Evolutionary conservation across 2,113 vertebrate species (phyloP).

Genomic region (Amblyornis subalaris): DNA sequence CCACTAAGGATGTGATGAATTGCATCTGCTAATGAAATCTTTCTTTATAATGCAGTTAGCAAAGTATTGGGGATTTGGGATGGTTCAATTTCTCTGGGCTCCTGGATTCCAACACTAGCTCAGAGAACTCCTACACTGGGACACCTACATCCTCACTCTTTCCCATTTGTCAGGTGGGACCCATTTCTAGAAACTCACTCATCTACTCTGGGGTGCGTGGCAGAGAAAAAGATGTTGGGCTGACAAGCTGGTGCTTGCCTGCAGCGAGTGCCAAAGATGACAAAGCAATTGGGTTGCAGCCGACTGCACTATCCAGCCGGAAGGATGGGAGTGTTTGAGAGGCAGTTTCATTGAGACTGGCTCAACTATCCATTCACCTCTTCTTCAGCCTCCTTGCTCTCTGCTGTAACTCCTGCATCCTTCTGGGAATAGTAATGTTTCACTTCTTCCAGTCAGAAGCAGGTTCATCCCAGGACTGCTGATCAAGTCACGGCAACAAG

Average conservation of each 20-base stretch:
- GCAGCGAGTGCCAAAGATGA: background rate
- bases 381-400: background rate
- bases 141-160: background rate
- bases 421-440: background rate
- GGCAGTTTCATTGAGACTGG: background rate
- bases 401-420: background rate
- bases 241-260: background rate
- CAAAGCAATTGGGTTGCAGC: background rate
- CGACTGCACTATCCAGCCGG: rapidly evolving
- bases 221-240: background rate
- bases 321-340: background rate
- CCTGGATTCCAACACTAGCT: background rate
- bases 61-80: background rate
- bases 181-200: background rate
- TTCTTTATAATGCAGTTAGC: background rate
- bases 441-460: background rate
- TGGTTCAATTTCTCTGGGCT: background rate
- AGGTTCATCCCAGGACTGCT: background rate
- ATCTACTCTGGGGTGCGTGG: background rate
- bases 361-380: background rate
- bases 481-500: background rate
- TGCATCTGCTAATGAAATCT: background rate
- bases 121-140: background rate
- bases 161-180: background rate
- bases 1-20: background rate